phyloP scores from a whole-genome alignment of 2,113 vertebrate genomes.

The Trogon melanurus region DNA sequence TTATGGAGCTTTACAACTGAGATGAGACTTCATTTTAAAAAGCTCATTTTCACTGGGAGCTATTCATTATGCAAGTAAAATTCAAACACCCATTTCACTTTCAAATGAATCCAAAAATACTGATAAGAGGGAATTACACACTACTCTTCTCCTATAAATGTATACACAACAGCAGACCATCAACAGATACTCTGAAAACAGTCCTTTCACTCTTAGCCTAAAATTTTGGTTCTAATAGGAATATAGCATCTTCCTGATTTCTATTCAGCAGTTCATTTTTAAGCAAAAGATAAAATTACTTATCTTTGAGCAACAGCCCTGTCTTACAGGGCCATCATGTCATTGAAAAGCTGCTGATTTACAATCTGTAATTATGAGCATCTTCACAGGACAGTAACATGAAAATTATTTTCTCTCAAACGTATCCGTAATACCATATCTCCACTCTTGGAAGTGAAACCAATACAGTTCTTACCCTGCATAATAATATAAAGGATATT shows the following conservation, averaged over 20 bases:
- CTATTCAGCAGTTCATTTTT: not conserved
- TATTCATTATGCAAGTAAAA: not conserved
- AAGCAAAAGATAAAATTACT: conserved; percentile 17
- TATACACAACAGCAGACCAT: not conserved
- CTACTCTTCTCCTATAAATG: not conserved
- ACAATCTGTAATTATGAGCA: conserved; percentile 3
- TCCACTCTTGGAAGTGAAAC: not conserved
- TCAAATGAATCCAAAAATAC: not conserved
- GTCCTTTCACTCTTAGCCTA: not conserved
- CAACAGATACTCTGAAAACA: not conserved
- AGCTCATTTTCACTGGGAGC: not conserved
- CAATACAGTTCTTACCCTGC: not conserved
- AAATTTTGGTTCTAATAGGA: not conserved
- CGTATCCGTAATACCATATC: not conserved
- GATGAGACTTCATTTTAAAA: not conserved
- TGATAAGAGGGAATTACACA: not conserved
- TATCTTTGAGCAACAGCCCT: conserved; percentile 12
- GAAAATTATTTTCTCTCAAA: not conserved
- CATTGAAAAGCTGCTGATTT: conserved; percentile 14
- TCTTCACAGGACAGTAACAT: not conserved
- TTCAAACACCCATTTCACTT: not conserved
- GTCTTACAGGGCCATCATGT: not conserved
- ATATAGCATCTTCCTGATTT: not conserved
- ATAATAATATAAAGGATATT: not conserved
- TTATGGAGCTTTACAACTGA: not conserved